A percentile compares a stretch with the other conserved stretches of the same genome.
Conservation (phyloP, 92 coral and sea anemone genomes). For the Paramuricea clavata region DNA sequence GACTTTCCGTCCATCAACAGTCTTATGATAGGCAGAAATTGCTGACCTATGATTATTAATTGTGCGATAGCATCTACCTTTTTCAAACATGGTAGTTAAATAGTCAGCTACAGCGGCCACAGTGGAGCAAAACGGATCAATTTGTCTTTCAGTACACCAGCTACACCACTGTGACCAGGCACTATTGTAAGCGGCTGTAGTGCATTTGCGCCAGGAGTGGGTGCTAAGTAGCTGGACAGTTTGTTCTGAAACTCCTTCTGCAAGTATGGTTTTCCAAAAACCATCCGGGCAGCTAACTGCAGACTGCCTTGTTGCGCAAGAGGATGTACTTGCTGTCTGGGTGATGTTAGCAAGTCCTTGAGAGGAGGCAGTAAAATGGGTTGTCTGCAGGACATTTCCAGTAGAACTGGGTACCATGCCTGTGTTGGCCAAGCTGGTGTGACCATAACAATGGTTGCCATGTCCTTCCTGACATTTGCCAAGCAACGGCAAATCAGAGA, state of each 20-base stretch:
- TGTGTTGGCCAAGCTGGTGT: constrained; percentile 53
- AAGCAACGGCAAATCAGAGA: constrained; percentile 55
- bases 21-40: constrained; percentile 50
- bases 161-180: constrained; percentile 47
- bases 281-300: constrained; percentile 58
- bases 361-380: constrained; percentile 10
- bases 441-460: constrained; percentile 55
- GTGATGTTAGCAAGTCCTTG: neutral
- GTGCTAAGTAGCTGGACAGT: constrained; percentile 53
- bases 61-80: constrained; percentile 13
- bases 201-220: constrained; percentile 58
- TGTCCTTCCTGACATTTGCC: constrained; percentile 46
- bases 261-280: constrained; percentile 53
- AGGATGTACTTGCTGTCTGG: constrained; percentile 37
- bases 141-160: neutral
- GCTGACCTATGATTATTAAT: constrained; percentile 56
- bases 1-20: constrained; percentile 40
- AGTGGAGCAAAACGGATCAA: neutral
- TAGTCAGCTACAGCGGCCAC: constrained; percentile 12
- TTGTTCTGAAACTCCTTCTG: constrained; percentile 66
- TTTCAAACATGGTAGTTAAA: neutral
- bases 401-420: constrained; percentile 60
- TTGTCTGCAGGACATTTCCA: constrained; percentile 52
- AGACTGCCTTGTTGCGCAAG: constrained; percentile 29
- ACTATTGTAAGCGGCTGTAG: constrained; percentile 57